Base-by-base conservation (phyloP, 1,140 invertebrate species). In the Hylaeus volcanicus region DNA sequence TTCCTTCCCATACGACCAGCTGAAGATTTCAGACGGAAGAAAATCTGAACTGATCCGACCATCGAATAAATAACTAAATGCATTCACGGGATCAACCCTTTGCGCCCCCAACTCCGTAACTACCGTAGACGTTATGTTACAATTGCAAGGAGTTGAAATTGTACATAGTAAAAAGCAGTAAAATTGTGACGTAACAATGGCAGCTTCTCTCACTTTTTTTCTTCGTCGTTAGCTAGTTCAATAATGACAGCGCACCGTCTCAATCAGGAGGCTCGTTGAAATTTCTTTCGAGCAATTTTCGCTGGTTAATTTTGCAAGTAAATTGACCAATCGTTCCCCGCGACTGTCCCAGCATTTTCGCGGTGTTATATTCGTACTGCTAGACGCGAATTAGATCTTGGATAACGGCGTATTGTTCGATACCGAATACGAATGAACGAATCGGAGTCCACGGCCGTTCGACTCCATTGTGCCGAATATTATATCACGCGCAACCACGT, bases 331-430 rank as follows among this genome's bases (percentile, higher is more conserved):
- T 79, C n/a, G 60, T 0, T 12, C 26, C 39, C n/a, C 6, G n/a
- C 6, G 12, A 1, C 51, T 0, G 37, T 4, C n/a, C 26, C 12
- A 8, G 26, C 26, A 79, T 64, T 64, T 79, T 61, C 56, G 53
- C 37, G 9, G 12, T 3, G 48, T 64, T 56, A 73, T 41, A 56
- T 65, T 51, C 77, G 43, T 51, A 79, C 14, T 51, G 48, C 37
- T 41, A 48, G 41, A 58, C 61, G 77, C 5, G 37, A 66, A 65
- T 79, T 79, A 6, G 71, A 79, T 79, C 51, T 79, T 58, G 51
- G 5, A 74, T 74, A 74, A 79, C 74, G 61, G 43, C 51, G 70
- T 51, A 79, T 79, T 79, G 77, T 79, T 55, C 77, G 69, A 55
- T 41, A 15, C 3, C 61, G 77, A 79, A 79, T 74, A 58, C 26